Evolutionary conservation across 1,140 invertebrate species (phyloP).

Genomic region (Musca domestica): DNA sequence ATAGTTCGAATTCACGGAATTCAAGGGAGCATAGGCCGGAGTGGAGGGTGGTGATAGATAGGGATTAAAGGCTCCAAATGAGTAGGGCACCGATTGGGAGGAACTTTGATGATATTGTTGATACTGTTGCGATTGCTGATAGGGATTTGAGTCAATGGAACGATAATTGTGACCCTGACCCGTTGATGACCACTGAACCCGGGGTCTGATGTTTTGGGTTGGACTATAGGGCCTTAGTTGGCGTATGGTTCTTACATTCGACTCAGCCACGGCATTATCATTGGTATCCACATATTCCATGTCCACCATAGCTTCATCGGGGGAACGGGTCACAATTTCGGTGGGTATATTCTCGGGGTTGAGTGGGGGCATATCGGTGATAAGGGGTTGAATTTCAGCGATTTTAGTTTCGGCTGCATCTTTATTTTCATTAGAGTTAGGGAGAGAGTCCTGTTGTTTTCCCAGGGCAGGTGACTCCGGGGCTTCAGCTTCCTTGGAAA

Average conservation of each 20-base stretch:
- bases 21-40: conserved; percentile 38
- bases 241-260: conserved; percentile 35
- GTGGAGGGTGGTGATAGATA: conserved; percentile 41
- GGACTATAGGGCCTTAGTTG: conserved; percentile 36
- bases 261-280: conserved; percentile 33
- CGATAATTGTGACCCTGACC: conserved; percentile 31
- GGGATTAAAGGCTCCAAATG: conserved; percentile 44
- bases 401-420: too few species aligned
- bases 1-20: conserved; percentile 29
- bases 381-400: too few species aligned
- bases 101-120: conserved; percentile 13
- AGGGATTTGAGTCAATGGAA: conserved; percentile 32
- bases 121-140: conserved; percentile 27
- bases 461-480: too few species aligned
- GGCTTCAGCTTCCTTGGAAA: too few species aligned
- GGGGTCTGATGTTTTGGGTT: background rate
- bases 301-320: conserved; percentile 12
- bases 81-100: background rate
- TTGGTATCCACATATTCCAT: conserved; percentile 9
- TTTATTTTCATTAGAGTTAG: too few species aligned
- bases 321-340: background rate
- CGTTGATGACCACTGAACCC: background rate
- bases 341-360: background rate
- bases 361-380: too few species aligned
- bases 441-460: too few species aligned